Percentiles rank a stretch among this genome's conserved stretches.
Evolutionary conservation across 2,888 invertebrate genomes (phyloP).

Genomic region (Sarcophaga caerulescens): DNA sequence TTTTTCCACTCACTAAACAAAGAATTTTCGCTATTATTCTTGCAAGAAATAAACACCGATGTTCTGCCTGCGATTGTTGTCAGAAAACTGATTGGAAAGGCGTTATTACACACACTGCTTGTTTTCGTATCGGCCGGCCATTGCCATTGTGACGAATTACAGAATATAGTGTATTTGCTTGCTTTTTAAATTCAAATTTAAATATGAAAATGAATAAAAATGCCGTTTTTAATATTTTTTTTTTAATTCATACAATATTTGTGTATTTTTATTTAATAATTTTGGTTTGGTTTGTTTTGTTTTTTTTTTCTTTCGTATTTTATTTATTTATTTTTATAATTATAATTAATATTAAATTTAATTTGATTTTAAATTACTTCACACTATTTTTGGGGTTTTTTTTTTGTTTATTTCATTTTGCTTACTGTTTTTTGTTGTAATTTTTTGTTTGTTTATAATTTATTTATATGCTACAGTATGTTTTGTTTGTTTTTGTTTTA

Average conservation of each 20-base stretch:
- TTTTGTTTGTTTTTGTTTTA: constrained; percentile 15
- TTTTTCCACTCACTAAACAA: no score
- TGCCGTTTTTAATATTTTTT: constrained; percentile 32
- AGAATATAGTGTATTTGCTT: not conserved
- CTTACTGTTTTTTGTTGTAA: constrained; percentile 37
- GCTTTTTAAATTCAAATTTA: not conserved
- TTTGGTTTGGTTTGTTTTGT: constrained; percentile 47
- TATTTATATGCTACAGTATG: constrained; percentile 62
- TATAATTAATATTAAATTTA: constrained; percentile 61
- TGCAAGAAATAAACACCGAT: no score
- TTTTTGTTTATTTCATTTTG: constrained; percentile 60
- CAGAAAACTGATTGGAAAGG: no score
- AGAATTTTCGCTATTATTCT: no score
- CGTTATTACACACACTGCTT: no score
- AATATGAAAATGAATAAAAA: not conserved
- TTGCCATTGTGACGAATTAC: no score
- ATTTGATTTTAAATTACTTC: constrained; percentile 66
- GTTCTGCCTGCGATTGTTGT: no score
- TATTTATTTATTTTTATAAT: constrained; percentile 66
- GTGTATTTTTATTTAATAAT: constrained; percentile 54
- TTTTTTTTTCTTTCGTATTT: constrained; percentile 66
- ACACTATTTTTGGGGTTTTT: constrained; percentile 59
- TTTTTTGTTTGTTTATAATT: constrained; percentile 27
- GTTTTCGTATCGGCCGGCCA: no score
- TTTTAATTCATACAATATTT: constrained; percentile 53